These are phyloP conservation scores for Zaprionus capensis DNA, from an alignment of 1,140 invertebrate genomes.

Conservation along the genomic window DNA sequence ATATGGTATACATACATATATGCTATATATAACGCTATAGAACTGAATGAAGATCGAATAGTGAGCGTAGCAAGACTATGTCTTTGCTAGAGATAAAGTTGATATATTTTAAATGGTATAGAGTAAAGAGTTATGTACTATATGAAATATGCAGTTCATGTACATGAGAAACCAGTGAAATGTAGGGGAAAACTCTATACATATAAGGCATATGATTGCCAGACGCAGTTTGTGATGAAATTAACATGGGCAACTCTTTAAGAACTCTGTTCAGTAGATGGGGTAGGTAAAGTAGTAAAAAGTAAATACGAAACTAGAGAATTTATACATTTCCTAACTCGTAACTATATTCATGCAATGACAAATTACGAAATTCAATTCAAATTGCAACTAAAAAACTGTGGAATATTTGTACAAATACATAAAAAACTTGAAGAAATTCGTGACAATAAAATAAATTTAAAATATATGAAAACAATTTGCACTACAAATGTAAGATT, in stretches of 20 bases:
- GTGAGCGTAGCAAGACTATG: constrained; percentile 12
- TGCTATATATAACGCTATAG: constrained; percentile 20
- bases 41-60: constrained; percentile 46
- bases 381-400: too few relatives aligned
- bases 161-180: neutral
- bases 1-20: constrained; percentile 4
- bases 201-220: neutral
- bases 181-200: neutral
- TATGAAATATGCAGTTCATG: neutral
- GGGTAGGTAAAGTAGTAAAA: neutral
- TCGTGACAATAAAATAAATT: neutral
- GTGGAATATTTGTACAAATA: neutral
- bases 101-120: constrained; percentile 15
- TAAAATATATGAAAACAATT: neutral
- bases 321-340: neutral
- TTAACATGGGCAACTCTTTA: neutral
- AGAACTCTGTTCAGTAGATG: neutral
- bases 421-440: too few relatives aligned
- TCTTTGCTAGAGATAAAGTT: constrained; percentile 4
- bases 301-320: neutral
- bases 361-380: too few relatives aligned
- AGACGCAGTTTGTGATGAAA: neutral
- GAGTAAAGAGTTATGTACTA: neutral
- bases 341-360: neutral
- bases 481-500: neutral